phyloP scores from a whole-genome alignment of 2,888 invertebrate genomes.

The Bembecia ichneumoniformis region DNA sequence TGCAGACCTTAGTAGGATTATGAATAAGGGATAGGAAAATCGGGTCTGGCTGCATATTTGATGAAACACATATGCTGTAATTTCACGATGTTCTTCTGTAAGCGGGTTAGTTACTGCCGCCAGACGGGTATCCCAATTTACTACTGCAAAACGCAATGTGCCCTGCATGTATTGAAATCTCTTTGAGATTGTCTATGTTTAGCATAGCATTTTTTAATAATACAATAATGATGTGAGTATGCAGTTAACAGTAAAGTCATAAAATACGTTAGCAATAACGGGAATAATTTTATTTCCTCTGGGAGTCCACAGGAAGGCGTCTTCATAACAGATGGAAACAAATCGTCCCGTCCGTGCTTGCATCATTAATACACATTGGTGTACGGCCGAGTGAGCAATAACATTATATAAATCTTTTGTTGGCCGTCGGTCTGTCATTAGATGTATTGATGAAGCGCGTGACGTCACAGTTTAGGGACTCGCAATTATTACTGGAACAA shows the following conservation, averaged over 20 bases:
- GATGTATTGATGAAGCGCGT: conserved; percentile 45
- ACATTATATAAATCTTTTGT: conserved; percentile 19
- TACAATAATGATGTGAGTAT: too few species aligned
- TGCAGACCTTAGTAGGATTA: too few species aligned
- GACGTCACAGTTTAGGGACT: neutral
- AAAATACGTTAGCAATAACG: conserved; percentile 17
- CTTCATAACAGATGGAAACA: conserved; percentile 53
- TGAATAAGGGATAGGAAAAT: too few species aligned
- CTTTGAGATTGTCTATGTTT: too few species aligned
- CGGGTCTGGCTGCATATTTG: too few species aligned
- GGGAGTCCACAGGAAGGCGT: conserved; percentile 29
- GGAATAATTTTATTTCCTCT: conserved; percentile 15
- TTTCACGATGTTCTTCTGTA: too few species aligned
- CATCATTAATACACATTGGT: conserved; percentile 62
- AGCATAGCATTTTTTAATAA: too few species aligned
- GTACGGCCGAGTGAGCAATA: conserved; percentile 45
- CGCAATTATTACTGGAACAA: neutral
- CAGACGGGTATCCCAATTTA: too few species aligned
- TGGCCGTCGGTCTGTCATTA: conserved; percentile 46
- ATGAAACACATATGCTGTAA: too few species aligned
- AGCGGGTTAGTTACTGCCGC: too few species aligned
- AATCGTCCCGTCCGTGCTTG: conserved; percentile 38
- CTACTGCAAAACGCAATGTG: too few species aligned
- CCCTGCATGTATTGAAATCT: too few species aligned
- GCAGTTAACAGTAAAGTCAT: neutral